Evolutionary conservation across 2,888 invertebrate genomes (phyloP), one percentile per base, ranked within the genome.

Genomic region (Sussaba pulchella): DNA sequence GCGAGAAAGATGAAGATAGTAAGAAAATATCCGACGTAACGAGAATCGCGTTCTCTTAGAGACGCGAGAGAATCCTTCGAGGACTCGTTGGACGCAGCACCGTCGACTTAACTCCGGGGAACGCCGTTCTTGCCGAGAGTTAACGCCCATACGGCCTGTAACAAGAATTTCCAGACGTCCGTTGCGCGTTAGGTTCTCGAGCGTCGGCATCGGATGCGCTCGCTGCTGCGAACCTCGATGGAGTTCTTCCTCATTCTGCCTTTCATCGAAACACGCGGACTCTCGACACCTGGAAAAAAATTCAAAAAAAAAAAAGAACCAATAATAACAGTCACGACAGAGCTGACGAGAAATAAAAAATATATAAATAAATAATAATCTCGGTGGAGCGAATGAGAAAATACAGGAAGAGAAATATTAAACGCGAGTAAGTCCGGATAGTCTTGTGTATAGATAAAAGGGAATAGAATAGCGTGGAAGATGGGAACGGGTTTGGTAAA

Each of bases 401-500:
- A 78, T 63, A 14, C 72, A 54, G 77, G 57, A 77, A 47, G 70
- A 66, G 50, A 71, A 74, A 79, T 57, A 36, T 66, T 66, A 57
- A 79, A 52, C 47, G 74, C 39, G 54, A 70, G 14, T 17, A 10
- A 31, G 17, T 19, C 19, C 36, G 31, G 31, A 61, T 47, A 63
- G n/a, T 24, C 21, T 36, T 19, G 31, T 17, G 2, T 1, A 31
- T 47, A 50, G 50, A 61, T 75, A 59, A n/a, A 19, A 6, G 41
- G 24, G 52, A 54, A 75, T 50, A 61, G 67, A 52, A 52, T 26
- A 69, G 39, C 21, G 41, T 24, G 61, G 26, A 17, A 69, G 52
- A 71, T 59, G 14, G 12, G 71, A 61, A 79, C 80, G 67, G 41
- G 67, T 76, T 69, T 63, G 31, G 39, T 63, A 26, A 54, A 72